These are phyloP conservation scores for Thymelicus acteon DNA, from an alignment of 2,888 invertebrate genomes.

Conservation along the genomic window DNA sequence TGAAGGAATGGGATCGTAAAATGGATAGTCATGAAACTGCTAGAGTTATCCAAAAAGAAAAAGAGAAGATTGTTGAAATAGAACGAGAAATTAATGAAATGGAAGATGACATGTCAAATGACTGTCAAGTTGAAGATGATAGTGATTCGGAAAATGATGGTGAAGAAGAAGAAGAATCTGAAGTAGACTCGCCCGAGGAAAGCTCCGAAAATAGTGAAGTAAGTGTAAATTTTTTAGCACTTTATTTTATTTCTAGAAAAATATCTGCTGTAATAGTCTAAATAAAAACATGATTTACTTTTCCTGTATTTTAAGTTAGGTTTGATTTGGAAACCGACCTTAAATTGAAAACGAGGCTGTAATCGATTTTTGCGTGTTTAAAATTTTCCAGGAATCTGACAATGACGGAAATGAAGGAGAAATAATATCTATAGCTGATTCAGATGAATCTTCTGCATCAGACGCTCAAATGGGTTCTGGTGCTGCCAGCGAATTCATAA, in stretches of 20 bases:
- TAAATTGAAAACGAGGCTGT: too few species aligned
- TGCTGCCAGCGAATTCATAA: neutral
- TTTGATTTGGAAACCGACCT: too few species aligned
- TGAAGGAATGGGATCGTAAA: slow-evolving; percentile 46
- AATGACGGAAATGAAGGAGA: slow-evolving; percentile 54
- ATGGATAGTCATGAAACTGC: slow-evolving; percentile 47
- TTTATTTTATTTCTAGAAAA: neutral
- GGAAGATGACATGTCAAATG: slow-evolving; percentile 69
- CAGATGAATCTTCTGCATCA: slow-evolving; percentile 50
- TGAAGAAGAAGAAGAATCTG: slow-evolving; percentile 44
- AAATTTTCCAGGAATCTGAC: slow-evolving; percentile 48
- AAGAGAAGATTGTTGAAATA: slow-evolving; percentile 72
- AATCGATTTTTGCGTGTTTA: slow-evolving; percentile 17
- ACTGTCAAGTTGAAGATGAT: slow-evolving; percentile 44
- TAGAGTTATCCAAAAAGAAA: slow-evolving; percentile 68
- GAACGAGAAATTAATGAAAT: slow-evolving; percentile 77
- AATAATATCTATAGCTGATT: slow-evolving; percentile 62
- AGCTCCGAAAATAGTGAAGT: slow-evolving; percentile 38
- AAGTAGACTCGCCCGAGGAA: slow-evolving; percentile 40
- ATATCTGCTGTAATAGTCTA: neutral
- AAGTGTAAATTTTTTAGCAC: slow-evolving; percentile 8
- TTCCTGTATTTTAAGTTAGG: too few species aligned
- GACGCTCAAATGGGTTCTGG: neutral
- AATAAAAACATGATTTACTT: too few species aligned
- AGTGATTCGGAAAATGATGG: slow-evolving; percentile 44